Evolutionary conservation across 2,888 invertebrate species (phyloP).

Genomic region (Andrena bucephala): DNA sequence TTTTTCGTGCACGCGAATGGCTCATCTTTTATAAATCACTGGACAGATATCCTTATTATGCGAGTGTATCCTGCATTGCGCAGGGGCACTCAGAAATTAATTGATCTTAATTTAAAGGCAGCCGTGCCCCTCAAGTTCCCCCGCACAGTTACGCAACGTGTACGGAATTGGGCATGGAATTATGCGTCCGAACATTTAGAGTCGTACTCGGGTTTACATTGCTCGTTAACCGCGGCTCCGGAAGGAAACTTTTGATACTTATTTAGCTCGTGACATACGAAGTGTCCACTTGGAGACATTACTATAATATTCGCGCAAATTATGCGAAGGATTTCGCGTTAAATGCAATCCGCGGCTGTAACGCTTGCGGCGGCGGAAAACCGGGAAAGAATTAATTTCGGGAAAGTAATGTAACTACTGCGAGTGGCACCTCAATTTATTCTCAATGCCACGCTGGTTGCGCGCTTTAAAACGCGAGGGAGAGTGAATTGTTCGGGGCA

Average conservation of each 20-base stretch:
- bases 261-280: no score
- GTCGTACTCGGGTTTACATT: not conserved
- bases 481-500: constrained; percentile 2
- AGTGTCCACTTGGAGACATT: no score
- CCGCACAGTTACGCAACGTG: not conserved
- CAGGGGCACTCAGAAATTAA: not conserved
- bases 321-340: no score
- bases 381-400: not conserved
- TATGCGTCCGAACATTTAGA: not conserved
- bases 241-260: not conserved
- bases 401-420: not conserved
- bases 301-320: no score
- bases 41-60: not conserved
- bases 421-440: not conserved
- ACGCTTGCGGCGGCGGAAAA: no score
- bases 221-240: not conserved
- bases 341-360: no score
- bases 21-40: constrained; percentile 1
- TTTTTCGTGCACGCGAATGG: not conserved
- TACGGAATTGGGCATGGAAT: not conserved
- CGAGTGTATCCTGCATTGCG: not conserved
- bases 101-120: constrained; percentile 2
- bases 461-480: not conserved
- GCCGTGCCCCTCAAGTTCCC: not conserved
- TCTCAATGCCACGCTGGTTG: constrained; percentile 2